Evolutionary conservation across 1,140 invertebrate species (phyloP).

Genomic region (Prorops nasuta): DNA sequence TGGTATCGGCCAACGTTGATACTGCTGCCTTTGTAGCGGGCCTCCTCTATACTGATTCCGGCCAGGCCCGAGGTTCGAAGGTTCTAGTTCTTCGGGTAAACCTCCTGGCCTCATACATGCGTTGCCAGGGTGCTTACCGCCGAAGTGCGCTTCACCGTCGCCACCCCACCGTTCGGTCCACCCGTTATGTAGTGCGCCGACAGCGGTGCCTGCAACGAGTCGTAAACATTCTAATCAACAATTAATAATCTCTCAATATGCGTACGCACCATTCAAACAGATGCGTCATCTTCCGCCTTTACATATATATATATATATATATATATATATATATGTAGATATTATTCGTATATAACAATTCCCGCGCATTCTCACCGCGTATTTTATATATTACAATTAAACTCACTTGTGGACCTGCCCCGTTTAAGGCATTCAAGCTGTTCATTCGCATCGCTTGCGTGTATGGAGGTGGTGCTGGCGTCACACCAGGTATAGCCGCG

Average conservation of each 20-base stretch:
- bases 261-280: no score
- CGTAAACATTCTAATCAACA: no score
- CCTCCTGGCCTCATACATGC: constrained; percentile 59
- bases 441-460: constrained; percentile 56
- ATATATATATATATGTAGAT: no score
- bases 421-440: constrained; percentile 56
- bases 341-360: no score
- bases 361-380: no score
- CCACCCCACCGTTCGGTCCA: constrained; percentile 55
- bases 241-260: no score
- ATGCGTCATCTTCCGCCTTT: no score
- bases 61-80: constrained; percentile 31
- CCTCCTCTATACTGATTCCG: constrained; percentile 7
- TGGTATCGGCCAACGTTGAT: no score
- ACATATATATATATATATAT: no score
- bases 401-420: constrained; percentile 57
- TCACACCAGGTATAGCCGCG: constrained; percentile 73
- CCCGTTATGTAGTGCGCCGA: constrained; percentile 57
- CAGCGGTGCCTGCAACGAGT: constrained; percentile 43
- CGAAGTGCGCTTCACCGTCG: constrained; percentile 53
- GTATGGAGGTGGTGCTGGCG: constrained; percentile 76
- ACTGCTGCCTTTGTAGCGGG: no score
- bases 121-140: constrained; percentile 60
- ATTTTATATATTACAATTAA: no score
- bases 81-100: constrained; percentile 51